Conservation (phyloP, 2,888 invertebrate species). For the Nezara viridula region DNA sequence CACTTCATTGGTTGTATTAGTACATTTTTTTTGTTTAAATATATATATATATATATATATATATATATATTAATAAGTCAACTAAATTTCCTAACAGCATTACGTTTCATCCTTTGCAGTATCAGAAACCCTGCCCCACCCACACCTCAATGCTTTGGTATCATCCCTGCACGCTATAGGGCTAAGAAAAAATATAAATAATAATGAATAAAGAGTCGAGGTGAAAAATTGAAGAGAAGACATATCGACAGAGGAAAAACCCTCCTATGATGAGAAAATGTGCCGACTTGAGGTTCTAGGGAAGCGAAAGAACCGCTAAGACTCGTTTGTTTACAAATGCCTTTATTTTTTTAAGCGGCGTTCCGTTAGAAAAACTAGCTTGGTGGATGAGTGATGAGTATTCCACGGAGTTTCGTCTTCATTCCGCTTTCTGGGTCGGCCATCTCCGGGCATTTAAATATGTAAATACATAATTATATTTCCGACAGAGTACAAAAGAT, state of each 20-base stretch:
- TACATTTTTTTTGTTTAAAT: too few relatives aligned
- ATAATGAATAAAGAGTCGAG: too few relatives aligned
- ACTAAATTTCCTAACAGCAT: too few relatives aligned
- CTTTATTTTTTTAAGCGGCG: conserved; percentile 19
- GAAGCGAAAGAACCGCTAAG: conserved; percentile 43
- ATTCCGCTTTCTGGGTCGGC: not conserved
- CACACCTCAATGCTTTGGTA: too few relatives aligned
- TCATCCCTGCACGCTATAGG: too few relatives aligned
- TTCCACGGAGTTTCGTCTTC: conserved; percentile 11
- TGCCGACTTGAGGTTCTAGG: not conserved
- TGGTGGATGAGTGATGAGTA: conserved; percentile 27
- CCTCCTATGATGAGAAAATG: not conserved
- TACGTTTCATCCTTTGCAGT: too few relatives aligned
- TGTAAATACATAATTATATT: conserved; percentile 15
- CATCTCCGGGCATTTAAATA: not conserved
- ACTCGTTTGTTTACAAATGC: conserved; percentile 43
- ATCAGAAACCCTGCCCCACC: too few relatives aligned
- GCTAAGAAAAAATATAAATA: too few relatives aligned
- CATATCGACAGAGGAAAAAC: not conserved
- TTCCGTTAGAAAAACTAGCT: conserved; percentile 37
- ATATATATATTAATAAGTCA: too few relatives aligned
- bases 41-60: too few relatives aligned
- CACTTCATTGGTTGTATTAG: too few relatives aligned
- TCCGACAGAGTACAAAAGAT: not conserved
- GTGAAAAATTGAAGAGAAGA: not conserved